These are phyloP conservation scores for Chelidonichthys spinosus DNA, from an alignment of 2,797 vertebrate species.

Conservation along the genomic window DNA sequence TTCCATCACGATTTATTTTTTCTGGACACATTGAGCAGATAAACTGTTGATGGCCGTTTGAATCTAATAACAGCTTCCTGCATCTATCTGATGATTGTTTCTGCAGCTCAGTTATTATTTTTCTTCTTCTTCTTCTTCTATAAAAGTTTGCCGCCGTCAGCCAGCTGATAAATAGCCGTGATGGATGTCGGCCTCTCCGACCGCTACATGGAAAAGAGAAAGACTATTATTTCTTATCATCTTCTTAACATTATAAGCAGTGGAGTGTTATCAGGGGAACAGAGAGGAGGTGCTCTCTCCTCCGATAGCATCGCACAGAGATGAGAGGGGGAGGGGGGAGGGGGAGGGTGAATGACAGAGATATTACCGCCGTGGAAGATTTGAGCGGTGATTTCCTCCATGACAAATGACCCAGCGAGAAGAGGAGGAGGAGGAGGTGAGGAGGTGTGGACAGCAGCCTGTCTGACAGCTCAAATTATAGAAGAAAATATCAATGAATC, in stretches of 20 bases:
- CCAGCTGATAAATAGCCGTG: conserved; percentile 66
- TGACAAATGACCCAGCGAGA: conserved; percentile 74
- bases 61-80: conserved; percentile 51
- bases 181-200: conserved; percentile 67
- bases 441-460: conserved; percentile 39
- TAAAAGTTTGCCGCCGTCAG: conserved; percentile 45
- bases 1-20: conserved; percentile 18
- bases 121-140: conserved; percentile 24
- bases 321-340: conserved; percentile 49
- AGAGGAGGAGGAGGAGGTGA: conserved; percentile 40
- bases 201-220: conserved; percentile 49
- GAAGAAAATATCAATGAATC: conserved; percentile 40
- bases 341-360: conserved; percentile 70
- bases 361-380: conserved; percentile 73
- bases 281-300: conserved; percentile 58
- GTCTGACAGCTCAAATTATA: conserved; percentile 68
- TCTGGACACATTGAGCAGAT: conserved; percentile 22
- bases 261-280: conserved; percentile 64
- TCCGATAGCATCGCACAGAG: conserved; percentile 62
- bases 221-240: conserved; percentile 80
- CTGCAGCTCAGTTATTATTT: conserved; percentile 64
- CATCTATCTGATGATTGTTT: conserved; percentile 63
- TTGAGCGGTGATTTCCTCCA: conserved; percentile 66
- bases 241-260: conserved; percentile 70
- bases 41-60: conserved; percentile 18